Percentiles rank a stretch among this genome's conserved stretches.
Conservation (phyloP, 2,113 vertebrate genomes). For the Merops nubicus region DNA sequence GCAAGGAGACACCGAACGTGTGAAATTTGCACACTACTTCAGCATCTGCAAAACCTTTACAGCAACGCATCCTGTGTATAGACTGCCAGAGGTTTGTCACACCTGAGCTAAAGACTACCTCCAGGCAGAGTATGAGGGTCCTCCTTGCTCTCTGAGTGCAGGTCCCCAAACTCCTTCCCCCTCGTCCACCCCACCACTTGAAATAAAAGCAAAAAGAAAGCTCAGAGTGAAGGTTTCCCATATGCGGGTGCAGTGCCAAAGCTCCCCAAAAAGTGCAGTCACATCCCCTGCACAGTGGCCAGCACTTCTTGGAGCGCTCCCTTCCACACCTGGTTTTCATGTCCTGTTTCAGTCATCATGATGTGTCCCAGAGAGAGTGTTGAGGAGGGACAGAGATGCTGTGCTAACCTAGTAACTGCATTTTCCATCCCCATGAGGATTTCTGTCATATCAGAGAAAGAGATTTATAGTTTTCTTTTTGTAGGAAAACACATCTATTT, state of each 20-base stretch:
- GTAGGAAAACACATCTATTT: not conserved
- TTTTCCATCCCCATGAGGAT: not conserved
- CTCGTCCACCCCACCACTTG: not conserved
- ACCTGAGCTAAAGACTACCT: not conserved
- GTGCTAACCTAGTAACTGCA: not conserved
- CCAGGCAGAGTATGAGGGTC: not conserved
- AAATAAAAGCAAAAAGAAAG: not conserved
- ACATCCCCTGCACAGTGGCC: not conserved
- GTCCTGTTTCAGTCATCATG: fast-evolving
- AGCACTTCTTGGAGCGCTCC: not conserved
- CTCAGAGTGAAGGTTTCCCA: not conserved
- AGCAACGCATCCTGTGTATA: not conserved
- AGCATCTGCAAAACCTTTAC: not conserved
- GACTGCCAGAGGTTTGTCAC: not conserved
- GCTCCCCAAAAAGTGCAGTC: not conserved
- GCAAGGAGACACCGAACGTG: not conserved
- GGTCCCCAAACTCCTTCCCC: not conserved
- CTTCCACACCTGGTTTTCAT: not conserved
- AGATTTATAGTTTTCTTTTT: not conserved
- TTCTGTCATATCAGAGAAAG: not conserved
- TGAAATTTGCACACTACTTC: not conserved
- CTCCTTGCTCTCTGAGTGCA: not conserved
- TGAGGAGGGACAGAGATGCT: not conserved
- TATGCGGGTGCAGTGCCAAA: fast-evolving
- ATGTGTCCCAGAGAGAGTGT: not conserved